phyloP scores from a whole-genome alignment of 2,888 invertebrate genomes.

The Eristalinus aeneus region DNA sequence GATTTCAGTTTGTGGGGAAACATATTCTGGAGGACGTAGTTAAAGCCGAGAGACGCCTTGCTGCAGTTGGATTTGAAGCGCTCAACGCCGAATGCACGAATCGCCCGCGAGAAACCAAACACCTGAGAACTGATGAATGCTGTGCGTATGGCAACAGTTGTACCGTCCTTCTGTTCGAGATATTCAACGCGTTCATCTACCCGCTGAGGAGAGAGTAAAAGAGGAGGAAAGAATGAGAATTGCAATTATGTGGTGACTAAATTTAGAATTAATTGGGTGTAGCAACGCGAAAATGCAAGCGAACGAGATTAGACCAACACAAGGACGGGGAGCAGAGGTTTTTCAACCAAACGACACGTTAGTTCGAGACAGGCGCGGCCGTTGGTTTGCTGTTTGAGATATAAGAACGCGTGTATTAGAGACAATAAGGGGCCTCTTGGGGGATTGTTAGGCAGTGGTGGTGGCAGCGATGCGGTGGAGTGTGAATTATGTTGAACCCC shows the following conservation, averaged over 20 bases:
- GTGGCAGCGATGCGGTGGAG: no score
- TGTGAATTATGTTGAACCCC: no score
- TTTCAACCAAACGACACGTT: neutral
- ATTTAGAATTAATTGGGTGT: slow-evolving; percentile 4
- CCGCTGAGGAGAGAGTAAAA: slow-evolving; percentile 83
- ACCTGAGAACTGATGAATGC: slow-evolving; percentile 96
- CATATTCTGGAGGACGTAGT: slow-evolving; percentile 89
- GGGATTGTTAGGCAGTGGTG: neutral
- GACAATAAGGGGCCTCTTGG: neutral
- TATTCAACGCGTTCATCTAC: slow-evolving; percentile 95
- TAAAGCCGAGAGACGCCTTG: slow-evolving; percentile 92
- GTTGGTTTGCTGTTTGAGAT: neutral
- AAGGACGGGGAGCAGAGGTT: neutral
- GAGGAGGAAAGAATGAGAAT: neutral
- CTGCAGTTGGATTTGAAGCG: slow-evolving; percentile 92
- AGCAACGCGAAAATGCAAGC: neutral
- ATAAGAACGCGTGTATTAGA: neutral
- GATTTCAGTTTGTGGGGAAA: slow-evolving; percentile 82
- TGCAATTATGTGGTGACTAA: slow-evolving; percentile 15
- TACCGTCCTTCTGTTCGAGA: slow-evolving; percentile 85
- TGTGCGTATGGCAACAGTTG: slow-evolving; percentile 89
- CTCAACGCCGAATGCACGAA: slow-evolving; percentile 94
- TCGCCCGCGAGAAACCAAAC: slow-evolving; percentile 92
- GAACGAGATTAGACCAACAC: neutral
- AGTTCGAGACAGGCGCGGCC: neutral